Percentiles rank a stretch among this genome's conserved stretches.
Conservation (phyloP, 1,140 invertebrate species). For the Cryptotermes secundus region DNA sequence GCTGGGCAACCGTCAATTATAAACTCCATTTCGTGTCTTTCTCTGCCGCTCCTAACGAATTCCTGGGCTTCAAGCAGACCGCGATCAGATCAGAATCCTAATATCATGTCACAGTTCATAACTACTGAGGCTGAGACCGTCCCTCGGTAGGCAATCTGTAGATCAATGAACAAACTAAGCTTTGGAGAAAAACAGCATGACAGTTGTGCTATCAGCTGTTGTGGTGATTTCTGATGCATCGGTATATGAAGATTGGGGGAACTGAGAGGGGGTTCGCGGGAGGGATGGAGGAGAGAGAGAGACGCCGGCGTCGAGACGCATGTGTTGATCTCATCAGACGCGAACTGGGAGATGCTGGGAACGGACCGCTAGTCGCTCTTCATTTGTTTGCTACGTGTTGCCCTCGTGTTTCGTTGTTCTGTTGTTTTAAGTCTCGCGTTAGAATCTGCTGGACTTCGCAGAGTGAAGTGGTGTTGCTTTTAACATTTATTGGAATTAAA, state of each 20-base stretch:
- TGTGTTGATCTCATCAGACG: conserved; percentile 46
- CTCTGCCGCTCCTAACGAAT: too few species aligned
- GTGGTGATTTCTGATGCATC: neutral
- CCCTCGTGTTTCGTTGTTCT: conserved; percentile 27
- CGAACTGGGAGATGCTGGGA: conserved; percentile 45
- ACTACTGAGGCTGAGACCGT: too few species aligned
- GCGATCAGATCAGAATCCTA: conserved; percentile 29
- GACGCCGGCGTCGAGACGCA: conserved; percentile 48
- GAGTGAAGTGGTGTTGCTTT: neutral
- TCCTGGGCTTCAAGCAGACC: conserved; percentile 38
- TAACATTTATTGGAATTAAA: too few species aligned
- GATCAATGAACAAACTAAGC: neutral
- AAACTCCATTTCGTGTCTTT: too few species aligned
- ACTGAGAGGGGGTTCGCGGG: neutral
- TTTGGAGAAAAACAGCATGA: neutral
- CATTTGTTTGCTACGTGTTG: neutral
- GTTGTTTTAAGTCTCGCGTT: conserved; percentile 23
- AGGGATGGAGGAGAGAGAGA: conserved; percentile 38
- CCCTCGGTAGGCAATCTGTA: too few species aligned
- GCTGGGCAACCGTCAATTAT: too few species aligned
- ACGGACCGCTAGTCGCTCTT: conserved; percentile 45
- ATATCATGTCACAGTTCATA: too few species aligned
- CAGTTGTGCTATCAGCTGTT: neutral
- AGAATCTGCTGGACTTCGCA: neutral
- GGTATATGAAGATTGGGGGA: neutral